Evolutionary conservation across 2,113 vertebrate genomes (phyloP).

Genomic region (Falco punctatus): DNA sequence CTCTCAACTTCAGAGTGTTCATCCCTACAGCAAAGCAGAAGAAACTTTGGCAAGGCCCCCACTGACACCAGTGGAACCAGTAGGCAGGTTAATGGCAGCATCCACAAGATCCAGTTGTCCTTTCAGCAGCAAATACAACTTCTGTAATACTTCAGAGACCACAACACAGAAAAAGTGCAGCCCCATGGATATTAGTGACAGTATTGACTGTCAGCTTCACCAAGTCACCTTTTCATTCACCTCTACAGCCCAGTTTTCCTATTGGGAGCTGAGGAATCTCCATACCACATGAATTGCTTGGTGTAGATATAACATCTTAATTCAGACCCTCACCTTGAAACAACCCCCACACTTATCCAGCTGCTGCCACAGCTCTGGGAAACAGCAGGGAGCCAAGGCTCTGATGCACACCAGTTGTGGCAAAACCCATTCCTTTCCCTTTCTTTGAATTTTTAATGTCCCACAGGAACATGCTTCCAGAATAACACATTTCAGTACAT

Average conservation of each 20-base stretch:
- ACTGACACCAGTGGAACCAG: not conserved
- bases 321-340: not conserved
- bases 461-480: not conserved
- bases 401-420: not conserved
- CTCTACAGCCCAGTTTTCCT: not conserved
- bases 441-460: not conserved
- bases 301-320: not conserved
- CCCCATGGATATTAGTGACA: not conserved
- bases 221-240: not conserved
- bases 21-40: not conserved
- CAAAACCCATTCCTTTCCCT: not conserved
- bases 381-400: not conserved
- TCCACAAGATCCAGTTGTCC: not conserved
- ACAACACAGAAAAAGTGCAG: not conserved
- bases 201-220: not conserved
- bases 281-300: fast-evolving
- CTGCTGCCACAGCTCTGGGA: not conserved
- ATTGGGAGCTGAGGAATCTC: not conserved
- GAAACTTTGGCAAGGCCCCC: not conserved
- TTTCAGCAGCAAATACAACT: not conserved
- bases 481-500: not conserved
- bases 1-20: not conserved
- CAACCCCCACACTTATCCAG: not conserved
- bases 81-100: not conserved
- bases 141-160: not conserved